phyloP scores from a whole-genome alignment of 2,888 invertebrate species.

The Eupithecia abbreviata region DNA sequence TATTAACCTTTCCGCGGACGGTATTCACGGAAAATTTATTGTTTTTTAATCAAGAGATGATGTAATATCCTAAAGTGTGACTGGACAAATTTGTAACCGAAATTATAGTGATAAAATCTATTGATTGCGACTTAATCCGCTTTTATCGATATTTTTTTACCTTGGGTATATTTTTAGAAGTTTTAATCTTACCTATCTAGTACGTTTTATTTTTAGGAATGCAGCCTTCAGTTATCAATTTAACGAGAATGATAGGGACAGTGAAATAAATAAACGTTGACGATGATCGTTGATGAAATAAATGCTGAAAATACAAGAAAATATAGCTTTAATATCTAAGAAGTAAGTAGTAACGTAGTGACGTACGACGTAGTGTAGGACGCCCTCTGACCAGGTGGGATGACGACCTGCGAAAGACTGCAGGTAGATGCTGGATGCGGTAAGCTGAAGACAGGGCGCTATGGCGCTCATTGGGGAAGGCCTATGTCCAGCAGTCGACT shows the following conservation, averaged over 20 bases:
- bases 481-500: too few relatives aligned
- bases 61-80: conserved; percentile 51
- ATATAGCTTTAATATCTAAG: too few relatives aligned
- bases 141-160: background rate
- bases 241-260: background rate
- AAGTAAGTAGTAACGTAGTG: too few relatives aligned
- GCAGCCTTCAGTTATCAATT: background rate
- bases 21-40: conserved; percentile 70
- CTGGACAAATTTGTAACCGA: conserved; percentile 45
- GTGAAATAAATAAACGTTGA: background rate
- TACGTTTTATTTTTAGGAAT: background rate
- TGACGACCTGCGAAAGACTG: too few relatives aligned
- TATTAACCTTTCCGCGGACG: conserved; percentile 73
- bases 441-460: too few relatives aligned
- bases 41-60: conserved; percentile 73
- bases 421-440: too few relatives aligned
- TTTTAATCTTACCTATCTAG: too few relatives aligned
- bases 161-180: background rate
- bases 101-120: conserved; percentile 50
- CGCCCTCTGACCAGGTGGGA: too few relatives aligned
- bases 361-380: too few relatives aligned
- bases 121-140: conserved; percentile 15
- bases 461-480: too few relatives aligned
- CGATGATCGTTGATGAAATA: too few relatives aligned
- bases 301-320: too few relatives aligned